Evolutionary conservation across 2,113 vertebrate genomes (phyloP).

Genomic region (Nibea albiflora): DNA sequence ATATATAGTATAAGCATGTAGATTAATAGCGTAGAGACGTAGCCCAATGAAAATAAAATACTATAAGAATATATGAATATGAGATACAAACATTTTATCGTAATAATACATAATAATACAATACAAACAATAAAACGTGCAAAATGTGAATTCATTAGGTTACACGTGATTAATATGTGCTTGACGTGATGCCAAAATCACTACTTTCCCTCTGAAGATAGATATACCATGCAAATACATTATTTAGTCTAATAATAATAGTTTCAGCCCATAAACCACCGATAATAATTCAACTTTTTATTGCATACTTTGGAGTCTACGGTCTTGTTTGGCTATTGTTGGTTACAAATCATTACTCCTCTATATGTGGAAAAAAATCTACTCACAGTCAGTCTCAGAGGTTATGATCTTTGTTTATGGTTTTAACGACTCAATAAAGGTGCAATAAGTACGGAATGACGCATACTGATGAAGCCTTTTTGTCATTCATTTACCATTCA

Average conservation of each 20-base stretch:
- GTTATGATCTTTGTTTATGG: not conserved
- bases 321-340: too few relatives aligned
- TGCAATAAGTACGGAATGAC: not conserved
- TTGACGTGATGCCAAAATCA: too few relatives aligned
- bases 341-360: not conserved
- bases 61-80: too few relatives aligned
- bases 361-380: not conserved
- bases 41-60: too few relatives aligned
- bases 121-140: too few relatives aligned
- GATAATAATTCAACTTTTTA: not conserved
- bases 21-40: not conserved
- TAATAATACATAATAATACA: too few relatives aligned
- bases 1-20: not conserved
- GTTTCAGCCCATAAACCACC: not conserved
- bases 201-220: not conserved
- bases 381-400: not conserved
- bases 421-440: too few relatives aligned
- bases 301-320: too few relatives aligned
- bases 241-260: not conserved
- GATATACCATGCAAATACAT: not conserved
- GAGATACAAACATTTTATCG: too few relatives aligned
- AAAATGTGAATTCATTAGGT: not conserved
- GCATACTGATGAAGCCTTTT: not conserved
- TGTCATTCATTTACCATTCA: not conserved
- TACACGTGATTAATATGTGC: not conserved